Base-by-base conservation (phyloP, 2,888 invertebrate genomes). In the Platerodrilus igneus region DNA sequence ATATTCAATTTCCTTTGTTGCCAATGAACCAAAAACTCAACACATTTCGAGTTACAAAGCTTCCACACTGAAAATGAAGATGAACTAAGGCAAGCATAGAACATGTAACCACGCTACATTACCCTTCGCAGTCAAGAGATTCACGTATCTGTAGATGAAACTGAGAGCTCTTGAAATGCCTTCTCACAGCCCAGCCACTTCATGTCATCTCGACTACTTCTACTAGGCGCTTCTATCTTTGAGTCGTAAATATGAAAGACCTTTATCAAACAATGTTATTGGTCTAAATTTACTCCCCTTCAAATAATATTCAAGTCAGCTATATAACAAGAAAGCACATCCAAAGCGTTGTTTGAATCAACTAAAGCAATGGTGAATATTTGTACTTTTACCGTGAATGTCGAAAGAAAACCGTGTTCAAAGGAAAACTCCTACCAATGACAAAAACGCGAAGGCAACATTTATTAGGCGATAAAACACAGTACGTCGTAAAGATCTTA, bases 71-170 rank as follows among this genome's bases (percentile, higher is more conserved):
- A 28, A 35, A 11, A 22, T 19, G 30, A 29, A 31, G 21, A 15
- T 35, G 34, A 28, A 20, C n/a, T n/a, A n/a, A n/a, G n/a, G n/a
- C n/a, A n/a, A n/a, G n/a, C n/a, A n/a, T n/a, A n/a, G n/a, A n/a
- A 28, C 25, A 37, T 33, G 44, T 39, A 35, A 32, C 16, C 30
- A 14, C 22, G 37, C 34, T 37, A 39, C 45, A 45, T 45, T 40
- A 37, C 37, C 34, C 33, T 13, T 37, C 34, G 22, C 36, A 40
- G 46, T 51, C 49, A 46, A 51, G 49, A 44, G 49, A 46, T 36
- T 31, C 49, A n/a, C n/a, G n/a, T n/a, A n/a, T n/a, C n/a, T n/a
- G n/a, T n/a, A 48, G 49, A 51, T 51, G 51, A 45, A 47, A 44
- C 36, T 41, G 45, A 49, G 49, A 26, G 47, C 44, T 15, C 49